Evolutionary conservation across 2,888 invertebrate species (phyloP).

Genomic region (Agrotis segetum): DNA sequence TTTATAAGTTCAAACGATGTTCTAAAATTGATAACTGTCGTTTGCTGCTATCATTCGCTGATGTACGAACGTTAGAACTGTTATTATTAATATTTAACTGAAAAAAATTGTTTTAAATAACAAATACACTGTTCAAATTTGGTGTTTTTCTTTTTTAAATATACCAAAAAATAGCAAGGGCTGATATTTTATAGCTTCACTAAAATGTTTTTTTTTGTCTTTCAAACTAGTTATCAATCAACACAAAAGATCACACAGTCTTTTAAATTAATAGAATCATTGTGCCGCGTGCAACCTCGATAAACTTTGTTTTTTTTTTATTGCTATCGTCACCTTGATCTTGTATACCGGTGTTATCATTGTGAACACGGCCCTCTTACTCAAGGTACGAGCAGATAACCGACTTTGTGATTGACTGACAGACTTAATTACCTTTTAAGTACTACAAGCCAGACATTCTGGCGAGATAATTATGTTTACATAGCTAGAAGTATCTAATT

Average conservation of each 20-base stretch:
- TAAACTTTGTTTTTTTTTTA: constrained; percentile 24
- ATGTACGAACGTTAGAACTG: neutral
- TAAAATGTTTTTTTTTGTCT: neutral
- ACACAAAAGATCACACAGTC: constrained; percentile 6
- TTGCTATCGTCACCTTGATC: constrained; percentile 56
- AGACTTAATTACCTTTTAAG: constrained; percentile 10
- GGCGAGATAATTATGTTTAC: neutral
- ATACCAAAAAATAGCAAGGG: no score
- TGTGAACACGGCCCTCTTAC: constrained; percentile 18
- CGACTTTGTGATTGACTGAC: constrained; percentile 14
- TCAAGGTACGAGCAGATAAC: constrained; percentile 4
- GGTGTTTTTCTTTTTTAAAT: no score
- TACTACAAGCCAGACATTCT: constrained; percentile 6
- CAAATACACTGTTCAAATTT: no score
- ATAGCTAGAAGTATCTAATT: no score
- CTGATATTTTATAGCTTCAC: neutral
- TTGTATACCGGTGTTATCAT: constrained; percentile 43
- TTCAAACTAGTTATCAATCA: neutral
- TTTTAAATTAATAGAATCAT: constrained; percentile 20
- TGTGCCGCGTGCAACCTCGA: constrained; percentile 28
- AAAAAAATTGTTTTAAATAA: no score
- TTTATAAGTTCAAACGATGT: constrained; percentile 30
- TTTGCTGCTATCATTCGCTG: neutral
- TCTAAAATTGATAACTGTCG: constrained; percentile 34
- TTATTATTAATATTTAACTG: constrained; percentile 3